These are phyloP conservation scores for Cephus pygmeus DNA, from an alignment of 2,888 invertebrate species.

Conservation along the genomic window DNA sequence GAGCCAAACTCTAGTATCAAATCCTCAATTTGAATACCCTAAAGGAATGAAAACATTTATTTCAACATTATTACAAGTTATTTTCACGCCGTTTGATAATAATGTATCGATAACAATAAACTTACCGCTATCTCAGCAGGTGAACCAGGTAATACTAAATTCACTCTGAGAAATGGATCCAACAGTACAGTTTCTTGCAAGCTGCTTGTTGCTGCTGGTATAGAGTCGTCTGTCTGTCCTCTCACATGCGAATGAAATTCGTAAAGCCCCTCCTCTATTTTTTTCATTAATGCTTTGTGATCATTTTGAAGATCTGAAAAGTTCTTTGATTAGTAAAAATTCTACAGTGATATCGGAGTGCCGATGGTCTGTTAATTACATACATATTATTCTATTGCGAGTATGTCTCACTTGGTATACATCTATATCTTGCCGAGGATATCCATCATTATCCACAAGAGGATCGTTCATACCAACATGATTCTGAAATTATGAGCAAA, in stretches of 20 bases:
- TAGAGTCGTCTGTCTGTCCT: constrained; percentile 38
- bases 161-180: constrained; percentile 77
- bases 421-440: constrained; percentile 89
- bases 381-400: constrained; percentile 89
- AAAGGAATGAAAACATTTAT: constrained; percentile 42
- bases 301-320: constrained; percentile 86
- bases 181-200: constrained; percentile 45
- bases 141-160: constrained; percentile 79
- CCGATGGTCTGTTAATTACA: constrained; percentile 58
- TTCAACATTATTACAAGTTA: not conserved
- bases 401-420: constrained; percentile 91
- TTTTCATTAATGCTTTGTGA: constrained; percentile 83
- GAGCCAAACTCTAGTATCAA: constrained; percentile 83
- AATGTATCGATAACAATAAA: constrained; percentile 21
- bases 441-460: constrained; percentile 88
- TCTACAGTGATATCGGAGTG: not conserved
- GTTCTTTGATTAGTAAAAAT: not conserved
- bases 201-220: constrained; percentile 28
- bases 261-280: constrained; percentile 83
- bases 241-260: constrained; percentile 70
- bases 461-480: constrained; percentile 87
- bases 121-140: constrained; percentile 86
- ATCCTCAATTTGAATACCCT: constrained; percentile 80
- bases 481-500: constrained; percentile 68
- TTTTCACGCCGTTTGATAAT: not conserved